These are phyloP conservation scores for Drosophila kurseongensis DNA, from an alignment of 1,140 invertebrate genomes.

Conservation along the genomic window DNA sequence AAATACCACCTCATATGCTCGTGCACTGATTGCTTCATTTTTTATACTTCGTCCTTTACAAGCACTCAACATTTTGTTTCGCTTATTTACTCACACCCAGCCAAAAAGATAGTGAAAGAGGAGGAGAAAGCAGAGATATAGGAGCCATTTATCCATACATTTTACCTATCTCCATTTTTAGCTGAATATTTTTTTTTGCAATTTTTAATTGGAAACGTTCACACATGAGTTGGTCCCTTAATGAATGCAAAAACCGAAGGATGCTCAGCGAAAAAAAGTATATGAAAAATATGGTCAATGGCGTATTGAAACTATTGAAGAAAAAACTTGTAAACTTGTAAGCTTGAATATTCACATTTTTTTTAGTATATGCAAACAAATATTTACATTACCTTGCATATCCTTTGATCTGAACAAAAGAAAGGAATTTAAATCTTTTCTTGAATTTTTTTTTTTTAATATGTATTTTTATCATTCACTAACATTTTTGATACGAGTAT, in stretches of 20 bases:
- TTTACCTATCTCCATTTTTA: conserved; percentile 11
- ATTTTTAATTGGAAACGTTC: conserved; percentile 83
- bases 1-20: conserved; percentile 1
- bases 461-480: too few species aligned
- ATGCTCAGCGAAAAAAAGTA: background rate
- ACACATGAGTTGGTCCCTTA: conserved; percentile 77
- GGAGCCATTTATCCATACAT: conserved; percentile 14
- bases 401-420: too few species aligned
- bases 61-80: conserved; percentile 63
- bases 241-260: conserved; percentile 60
- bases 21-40: conserved; percentile 69
- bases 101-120: conserved; percentile 3
- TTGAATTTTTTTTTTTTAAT: too few species aligned
- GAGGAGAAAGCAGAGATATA: conserved; percentile 14
- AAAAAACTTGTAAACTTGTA: background rate
- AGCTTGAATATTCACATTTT: too few species aligned
- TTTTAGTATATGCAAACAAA: too few species aligned
- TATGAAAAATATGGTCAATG: background rate
- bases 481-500: too few species aligned
- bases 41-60: conserved; percentile 46
- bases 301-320: background rate
- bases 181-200: conserved; percentile 71
- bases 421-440: too few species aligned
- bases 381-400: too few species aligned
- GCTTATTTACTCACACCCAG: conserved; percentile 45